Percentiles rank a stretch among this genome's conserved stretches.
Evolutionary conservation across 2,888 invertebrate genomes (phyloP).

Genomic region (Drosophila hamatofila): DNA sequence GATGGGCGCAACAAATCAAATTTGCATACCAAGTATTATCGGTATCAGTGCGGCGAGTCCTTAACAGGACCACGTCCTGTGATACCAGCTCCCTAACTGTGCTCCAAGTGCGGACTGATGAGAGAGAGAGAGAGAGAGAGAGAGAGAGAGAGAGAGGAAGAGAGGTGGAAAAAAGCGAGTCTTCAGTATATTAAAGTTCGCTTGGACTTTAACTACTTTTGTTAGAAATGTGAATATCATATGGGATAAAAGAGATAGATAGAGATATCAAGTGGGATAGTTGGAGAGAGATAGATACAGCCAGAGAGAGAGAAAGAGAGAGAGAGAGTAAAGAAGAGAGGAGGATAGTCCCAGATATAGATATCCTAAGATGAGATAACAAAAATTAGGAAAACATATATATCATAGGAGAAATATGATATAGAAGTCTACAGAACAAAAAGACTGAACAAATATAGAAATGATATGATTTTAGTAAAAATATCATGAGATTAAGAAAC

Average conservation of each 20-base stretch:
- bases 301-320: not conserved
- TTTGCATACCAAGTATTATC: slow-evolving; percentile 84
- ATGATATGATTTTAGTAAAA: not conserved
- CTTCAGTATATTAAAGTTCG: not conserved
- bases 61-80: slow-evolving; percentile 19
- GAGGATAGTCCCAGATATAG: no score
- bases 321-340: not conserved
- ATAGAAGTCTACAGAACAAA: no score
- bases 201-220: not conserved
- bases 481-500: not conserved
- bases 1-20: slow-evolving; percentile 81
- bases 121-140: no score
- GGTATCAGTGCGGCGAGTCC: slow-evolving; percentile 58
- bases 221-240: not conserved
- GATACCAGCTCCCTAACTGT: slow-evolving; percentile 5
- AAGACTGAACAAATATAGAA: no score
- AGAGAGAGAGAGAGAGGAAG: not conserved
- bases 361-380: no score
- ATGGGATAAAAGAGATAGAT: not conserved
- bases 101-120: not conserved
- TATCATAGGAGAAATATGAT: no score
- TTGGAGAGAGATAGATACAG: not conserved
- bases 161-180: not conserved
- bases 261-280: not conserved
- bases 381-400: no score